Conservation (phyloP, 2,888 invertebrate species). For the Chaetoderma sp. region DNA sequence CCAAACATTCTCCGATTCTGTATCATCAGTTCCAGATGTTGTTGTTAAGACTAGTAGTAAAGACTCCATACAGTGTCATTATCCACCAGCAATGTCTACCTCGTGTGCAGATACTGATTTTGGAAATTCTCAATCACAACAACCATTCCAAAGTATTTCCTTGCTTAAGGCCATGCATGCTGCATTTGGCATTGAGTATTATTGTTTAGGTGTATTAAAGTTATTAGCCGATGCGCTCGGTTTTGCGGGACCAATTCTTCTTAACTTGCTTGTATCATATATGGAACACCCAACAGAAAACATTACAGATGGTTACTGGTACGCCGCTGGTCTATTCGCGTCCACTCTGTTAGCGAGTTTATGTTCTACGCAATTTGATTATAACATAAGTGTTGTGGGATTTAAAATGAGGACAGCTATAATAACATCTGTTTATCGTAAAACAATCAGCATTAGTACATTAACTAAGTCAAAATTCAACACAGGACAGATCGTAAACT, state of each 20-base stretch:
- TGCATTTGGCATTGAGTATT: slow-evolving; percentile 65
- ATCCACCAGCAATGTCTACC: too few relatives aligned
- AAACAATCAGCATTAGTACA: slow-evolving; percentile 73
- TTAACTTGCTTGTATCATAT: slow-evolving; percentile 84
- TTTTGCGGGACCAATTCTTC: slow-evolving; percentile 89
- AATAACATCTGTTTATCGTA: slow-evolving; percentile 84
- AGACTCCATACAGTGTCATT: too few relatives aligned
- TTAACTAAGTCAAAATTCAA: slow-evolving; percentile 67
- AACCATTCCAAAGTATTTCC: too few relatives aligned
- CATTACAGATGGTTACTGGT: slow-evolving; percentile 67
- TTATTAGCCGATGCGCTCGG: slow-evolving; percentile 84
- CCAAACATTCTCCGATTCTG: too few relatives aligned
- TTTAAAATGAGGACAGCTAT: slow-evolving; percentile 89
- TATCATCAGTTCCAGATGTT: too few relatives aligned
- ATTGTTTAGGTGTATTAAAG: slow-evolving; percentile 72
- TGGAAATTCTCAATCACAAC: too few relatives aligned
- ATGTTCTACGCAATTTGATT: slow-evolving; percentile 89
- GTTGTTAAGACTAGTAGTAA: too few relatives aligned
- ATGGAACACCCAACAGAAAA: slow-evolving; percentile 81
- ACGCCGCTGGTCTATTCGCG: slow-evolving; percentile 77
- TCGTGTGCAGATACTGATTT: too few relatives aligned
- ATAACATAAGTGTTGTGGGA: slow-evolving; percentile 80
- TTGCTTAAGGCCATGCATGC: slow-evolving; percentile 52
- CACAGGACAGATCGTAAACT: slow-evolving; percentile 91
- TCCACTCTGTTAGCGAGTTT: slow-evolving; percentile 81